phyloP scores from a whole-genome alignment of 1,140 invertebrate species.

The Bicyclus anynana region DNA sequence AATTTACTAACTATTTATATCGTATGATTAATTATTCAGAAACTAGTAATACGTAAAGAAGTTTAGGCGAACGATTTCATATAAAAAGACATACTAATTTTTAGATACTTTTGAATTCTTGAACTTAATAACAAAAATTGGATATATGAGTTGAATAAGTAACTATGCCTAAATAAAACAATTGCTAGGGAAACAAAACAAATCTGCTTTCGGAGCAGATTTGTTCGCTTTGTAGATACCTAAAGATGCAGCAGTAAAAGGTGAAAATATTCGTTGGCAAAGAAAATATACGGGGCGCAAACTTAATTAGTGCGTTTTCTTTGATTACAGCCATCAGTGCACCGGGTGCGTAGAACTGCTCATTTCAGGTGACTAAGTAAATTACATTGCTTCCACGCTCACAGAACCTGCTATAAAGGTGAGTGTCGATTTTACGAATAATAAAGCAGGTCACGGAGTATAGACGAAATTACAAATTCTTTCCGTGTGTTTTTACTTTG shows the following conservation, averaged over 20 bases:
- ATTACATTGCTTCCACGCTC: conserved; percentile 50
- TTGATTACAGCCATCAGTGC: conserved; percentile 72
- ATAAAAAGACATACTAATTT: too few species aligned
- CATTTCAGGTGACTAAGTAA: conserved; percentile 63
- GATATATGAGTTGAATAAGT: too few species aligned
- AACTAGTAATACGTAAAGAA: too few species aligned
- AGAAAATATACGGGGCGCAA: conserved; percentile 37
- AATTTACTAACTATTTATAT: too few species aligned
- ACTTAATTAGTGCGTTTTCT: conserved; percentile 74
- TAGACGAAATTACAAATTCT: too few species aligned
- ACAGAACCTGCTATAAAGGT: conserved; percentile 17
- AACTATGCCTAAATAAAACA: too few species aligned
- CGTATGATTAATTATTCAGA: too few species aligned
- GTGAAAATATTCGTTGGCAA: neutral
- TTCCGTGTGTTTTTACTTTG: too few species aligned
- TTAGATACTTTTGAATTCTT: too few species aligned
- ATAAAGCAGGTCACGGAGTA: neutral
- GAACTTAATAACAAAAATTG: too few species aligned
- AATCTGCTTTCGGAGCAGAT: neutral
- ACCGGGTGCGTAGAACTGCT: conserved; percentile 55
- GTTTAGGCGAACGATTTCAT: too few species aligned
- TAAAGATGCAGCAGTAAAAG: neutral
- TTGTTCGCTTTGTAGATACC: neutral
- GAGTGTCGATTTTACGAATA: conserved; percentile 6
- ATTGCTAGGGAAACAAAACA: too few species aligned